Base-by-base conservation (phyloP, 2,888 invertebrate genomes). In the Drosophila neotestacea region DNA sequence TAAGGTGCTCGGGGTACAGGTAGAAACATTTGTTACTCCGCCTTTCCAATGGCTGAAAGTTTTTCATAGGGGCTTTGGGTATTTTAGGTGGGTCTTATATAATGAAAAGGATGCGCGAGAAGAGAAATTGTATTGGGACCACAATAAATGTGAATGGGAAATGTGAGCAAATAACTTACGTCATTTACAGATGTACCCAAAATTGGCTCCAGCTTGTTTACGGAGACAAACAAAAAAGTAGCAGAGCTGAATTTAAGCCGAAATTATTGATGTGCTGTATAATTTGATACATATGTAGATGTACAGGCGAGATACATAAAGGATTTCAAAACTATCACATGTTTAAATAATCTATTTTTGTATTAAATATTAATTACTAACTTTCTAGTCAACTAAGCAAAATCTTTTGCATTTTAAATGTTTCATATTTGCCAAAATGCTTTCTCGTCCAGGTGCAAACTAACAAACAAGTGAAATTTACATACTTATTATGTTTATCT, bases 121-220 rank as follows among this genome's bases (percentile, higher is more conserved):
- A 52, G 44, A 13, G 39, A 69, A 64, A 69, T 54, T 71, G 63
- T 58, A 62, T 68, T 44, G 50, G 11, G 30, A 28, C 38, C 69
- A 56, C 73, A 76, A 70, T 77, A 73, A 70, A 77, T 65, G 69
- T 60, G 47, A 38, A 61, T 56, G 47, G 34, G 50, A 39, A 70
- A 70, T 61, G 75, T 58, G 54, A 47, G 69, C 69, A 58, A 69
- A 77, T 72, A 65, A 73, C 36, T 77, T 76, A 51, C 64, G 65
- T 62, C 73, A 73, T 72, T 77, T 72, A 59, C 51, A 36, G 32
- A 10, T 46, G 42, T 10, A 39, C 16, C 22, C 4, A 7, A 54
- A 44, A 52, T 61, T 42, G 28, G 16, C 10, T 27, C 51, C 51
- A 50, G 28, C 42, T 46, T 16, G 10, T 47, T 58, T 46, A 56